Evolutionary conservation across 2,888 invertebrate species (phyloP).

Genomic region (Tortrix viridana): DNA sequence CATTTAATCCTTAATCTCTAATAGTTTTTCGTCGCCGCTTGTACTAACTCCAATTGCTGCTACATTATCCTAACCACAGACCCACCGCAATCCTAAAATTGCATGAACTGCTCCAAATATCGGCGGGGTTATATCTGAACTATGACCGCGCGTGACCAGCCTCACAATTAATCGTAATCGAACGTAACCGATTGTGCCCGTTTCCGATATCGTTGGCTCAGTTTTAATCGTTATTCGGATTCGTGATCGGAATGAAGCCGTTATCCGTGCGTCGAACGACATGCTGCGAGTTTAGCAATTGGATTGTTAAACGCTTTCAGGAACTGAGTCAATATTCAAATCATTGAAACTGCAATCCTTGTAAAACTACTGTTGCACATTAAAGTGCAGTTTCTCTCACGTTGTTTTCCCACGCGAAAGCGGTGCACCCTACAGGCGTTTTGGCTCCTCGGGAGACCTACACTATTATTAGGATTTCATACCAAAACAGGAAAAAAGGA

Average conservation of each 20-base stretch:
- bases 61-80: conserved; percentile 1
- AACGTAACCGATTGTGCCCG: conserved; percentile 39
- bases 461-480: no score
- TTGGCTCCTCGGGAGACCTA: no score
- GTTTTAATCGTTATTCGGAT: conserved; percentile 56
- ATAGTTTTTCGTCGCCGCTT: no score
- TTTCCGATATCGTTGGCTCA: conserved; percentile 47
- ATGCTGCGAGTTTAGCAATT: conserved; percentile 29
- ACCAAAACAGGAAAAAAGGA: no score
- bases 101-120: conserved; percentile 36
- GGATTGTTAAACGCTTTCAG: background rate
- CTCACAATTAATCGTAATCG: conserved; percentile 55
- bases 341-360: no score
- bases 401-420: no score
- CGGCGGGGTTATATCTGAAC: conserved; percentile 41
- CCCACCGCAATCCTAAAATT: conserved; percentile 23
- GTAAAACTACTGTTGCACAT: no score
- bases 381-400: no score
- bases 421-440: no score
- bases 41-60: no score
- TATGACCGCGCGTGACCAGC: conserved; percentile 58
- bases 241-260: conserved; percentile 63
- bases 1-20: no score
- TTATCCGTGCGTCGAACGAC: conserved; percentile 54
- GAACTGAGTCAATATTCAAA: background rate